Evolutionary conservation across 1,140 invertebrate species (phyloP).

Genomic region (Drosophila burlai): DNA sequence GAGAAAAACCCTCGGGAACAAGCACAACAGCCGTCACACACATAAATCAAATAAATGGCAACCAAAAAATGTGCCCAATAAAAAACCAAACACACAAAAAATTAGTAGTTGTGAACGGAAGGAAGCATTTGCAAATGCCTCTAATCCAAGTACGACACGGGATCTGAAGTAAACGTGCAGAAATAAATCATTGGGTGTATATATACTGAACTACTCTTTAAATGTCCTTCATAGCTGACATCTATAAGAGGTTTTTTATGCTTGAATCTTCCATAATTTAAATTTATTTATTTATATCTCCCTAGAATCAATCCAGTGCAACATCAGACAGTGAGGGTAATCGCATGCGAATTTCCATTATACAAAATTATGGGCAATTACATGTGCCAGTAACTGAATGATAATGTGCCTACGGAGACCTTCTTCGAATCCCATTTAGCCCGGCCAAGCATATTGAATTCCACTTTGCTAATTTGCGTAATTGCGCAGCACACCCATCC

Average conservation of each 20-base stretch:
- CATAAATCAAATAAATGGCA: slow-evolving; percentile 74
- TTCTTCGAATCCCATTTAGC: slow-evolving; percentile 37
- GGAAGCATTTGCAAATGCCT: slow-evolving; percentile 21
- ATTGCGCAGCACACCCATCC: slow-evolving; percentile 65
- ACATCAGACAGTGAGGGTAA: background rate
- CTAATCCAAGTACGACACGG: slow-evolving; percentile 10
- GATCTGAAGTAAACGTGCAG: background rate
- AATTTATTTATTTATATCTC: background rate
- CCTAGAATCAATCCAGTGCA: background rate
- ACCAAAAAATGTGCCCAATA: slow-evolving; percentile 39
- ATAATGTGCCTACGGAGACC: slow-evolving; percentile 41
- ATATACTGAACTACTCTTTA: background rate
- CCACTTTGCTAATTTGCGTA: slow-evolving; percentile 76
- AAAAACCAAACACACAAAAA: slow-evolving; percentile 17
- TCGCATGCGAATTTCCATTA: slow-evolving; percentile 46
- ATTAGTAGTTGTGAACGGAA: background rate
- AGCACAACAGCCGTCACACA: slow-evolving; percentile 38
- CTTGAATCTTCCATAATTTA: background rate
- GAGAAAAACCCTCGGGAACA: slow-evolving; percentile 9
- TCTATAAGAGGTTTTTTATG: background rate
- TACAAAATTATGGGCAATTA: slow-evolving; percentile 61
- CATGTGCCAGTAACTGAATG: slow-evolving; percentile 37
- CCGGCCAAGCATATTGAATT: slow-evolving; percentile 68
- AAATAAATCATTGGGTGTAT: background rate
- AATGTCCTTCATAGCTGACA: background rate